These are phyloP conservation scores for Numenius arquata DNA, from an alignment of 2,113 vertebrate species.

Conservation along the genomic window DNA sequence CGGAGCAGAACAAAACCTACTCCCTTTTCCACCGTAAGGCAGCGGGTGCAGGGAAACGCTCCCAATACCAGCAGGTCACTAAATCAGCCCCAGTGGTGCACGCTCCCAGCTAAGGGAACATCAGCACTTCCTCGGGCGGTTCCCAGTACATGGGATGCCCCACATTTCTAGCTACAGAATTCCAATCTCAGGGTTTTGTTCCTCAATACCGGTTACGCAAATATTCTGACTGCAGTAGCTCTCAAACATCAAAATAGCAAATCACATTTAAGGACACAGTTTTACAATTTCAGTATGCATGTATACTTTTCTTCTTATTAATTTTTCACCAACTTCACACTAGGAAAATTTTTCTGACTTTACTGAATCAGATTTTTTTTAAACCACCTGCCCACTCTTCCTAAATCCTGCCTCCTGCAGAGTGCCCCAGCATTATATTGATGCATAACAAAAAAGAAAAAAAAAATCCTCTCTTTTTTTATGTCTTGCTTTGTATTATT, in stretches of 20 bases:
- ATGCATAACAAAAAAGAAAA: neutral
- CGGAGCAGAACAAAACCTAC: neutral
- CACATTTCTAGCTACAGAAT: neutral
- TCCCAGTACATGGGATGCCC: neutral
- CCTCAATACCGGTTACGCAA: neutral
- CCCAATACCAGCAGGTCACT: neutral
- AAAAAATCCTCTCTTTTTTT: neutral
- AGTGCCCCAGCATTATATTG: neutral
- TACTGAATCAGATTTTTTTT: neutral
- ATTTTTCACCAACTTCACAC: neutral
- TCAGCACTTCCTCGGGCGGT: neutral
- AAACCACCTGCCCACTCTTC: neutral
- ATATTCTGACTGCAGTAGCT: neutral
- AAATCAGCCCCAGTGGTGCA: neutral
- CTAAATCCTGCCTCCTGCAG: neutral
- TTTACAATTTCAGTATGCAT: neutral
- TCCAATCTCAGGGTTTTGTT: neutral
- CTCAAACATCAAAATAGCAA: neutral
- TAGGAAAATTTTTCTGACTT: neutral
- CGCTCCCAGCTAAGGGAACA: neutral
- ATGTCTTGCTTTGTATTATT: neutral
- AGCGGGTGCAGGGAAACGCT: neutral
- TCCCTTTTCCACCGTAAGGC: neutral
- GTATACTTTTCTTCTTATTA: neutral
- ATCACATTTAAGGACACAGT: neutral